Evolutionary conservation across 2,888 invertebrate species (phyloP).

Genomic region (Cosmia pyralina): DNA sequence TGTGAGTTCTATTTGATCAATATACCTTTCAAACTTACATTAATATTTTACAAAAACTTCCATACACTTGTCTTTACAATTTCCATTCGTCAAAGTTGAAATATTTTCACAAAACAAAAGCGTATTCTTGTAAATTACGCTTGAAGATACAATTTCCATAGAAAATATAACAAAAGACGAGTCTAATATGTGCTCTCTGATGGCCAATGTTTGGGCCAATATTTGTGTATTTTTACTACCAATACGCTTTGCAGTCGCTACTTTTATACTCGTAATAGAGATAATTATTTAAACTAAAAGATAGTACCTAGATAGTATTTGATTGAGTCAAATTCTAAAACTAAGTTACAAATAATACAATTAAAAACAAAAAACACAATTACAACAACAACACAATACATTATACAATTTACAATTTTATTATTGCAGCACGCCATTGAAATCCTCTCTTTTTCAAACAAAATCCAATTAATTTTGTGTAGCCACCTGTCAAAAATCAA

Average conservation of each 20-base stretch:
- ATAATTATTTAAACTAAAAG: not conserved
- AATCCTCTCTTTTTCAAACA: not conserved
- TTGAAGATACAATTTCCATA: constrained; percentile 57
- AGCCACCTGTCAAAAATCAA: not conserved
- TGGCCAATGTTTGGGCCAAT: constrained; percentile 32
- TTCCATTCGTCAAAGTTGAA: constrained; percentile 51
- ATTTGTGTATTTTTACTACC: constrained; percentile 13
- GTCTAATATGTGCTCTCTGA: constrained; percentile 37
- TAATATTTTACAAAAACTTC: constrained; percentile 36
- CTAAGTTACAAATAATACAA: too few relatives aligned
- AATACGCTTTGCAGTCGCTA: not conserved
- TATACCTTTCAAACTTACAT: constrained; percentile 21
- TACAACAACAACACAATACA: too few relatives aligned
- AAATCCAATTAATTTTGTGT: not conserved
- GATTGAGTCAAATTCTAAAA: too few relatives aligned
- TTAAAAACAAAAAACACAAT: too few relatives aligned
- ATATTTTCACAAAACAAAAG: constrained; percentile 51
- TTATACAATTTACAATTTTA: too few relatives aligned
- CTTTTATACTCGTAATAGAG: not conserved
- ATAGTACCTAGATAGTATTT: too few relatives aligned
- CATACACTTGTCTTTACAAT: constrained; percentile 40
- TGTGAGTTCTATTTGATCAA: not conserved
- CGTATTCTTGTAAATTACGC: constrained; percentile 49
- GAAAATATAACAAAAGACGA: constrained; percentile 46
- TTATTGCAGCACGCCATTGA: not conserved